Conservation (phyloP, 2,113 vertebrate species). For the Antechinus flavipes region DNA sequence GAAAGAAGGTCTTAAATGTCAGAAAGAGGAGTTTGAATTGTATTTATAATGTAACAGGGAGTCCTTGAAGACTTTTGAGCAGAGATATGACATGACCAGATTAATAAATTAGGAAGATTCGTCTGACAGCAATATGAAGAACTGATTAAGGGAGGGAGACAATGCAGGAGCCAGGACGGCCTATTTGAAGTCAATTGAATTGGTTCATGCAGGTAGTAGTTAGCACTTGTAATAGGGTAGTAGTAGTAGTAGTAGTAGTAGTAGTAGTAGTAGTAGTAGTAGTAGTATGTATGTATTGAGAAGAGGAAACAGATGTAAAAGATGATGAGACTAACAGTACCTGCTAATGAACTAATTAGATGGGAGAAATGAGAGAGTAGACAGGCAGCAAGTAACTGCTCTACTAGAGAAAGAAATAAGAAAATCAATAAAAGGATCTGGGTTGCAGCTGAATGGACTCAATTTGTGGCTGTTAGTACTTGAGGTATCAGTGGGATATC, state of each 20-base stretch:
- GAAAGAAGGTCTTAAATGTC: not conserved
- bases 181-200: not conserved
- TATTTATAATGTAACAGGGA: not conserved
- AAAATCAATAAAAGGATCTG: not conserved
- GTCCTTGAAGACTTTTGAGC: not conserved
- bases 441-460: not conserved
- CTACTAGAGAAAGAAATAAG: not conserved
- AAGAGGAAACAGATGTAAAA: not conserved
- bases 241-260: not conserved
- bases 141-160: not conserved
- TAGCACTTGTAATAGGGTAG: not conserved
- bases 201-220: not conserved
- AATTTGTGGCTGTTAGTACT: not conserved
- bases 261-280: too few relatives aligned
- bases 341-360: not conserved
- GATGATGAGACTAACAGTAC: not conserved
- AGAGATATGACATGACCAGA: not conserved
- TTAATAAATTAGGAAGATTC: not conserved
- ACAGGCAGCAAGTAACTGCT: too few relatives aligned
- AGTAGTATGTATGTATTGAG: not conserved
- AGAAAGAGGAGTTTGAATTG: not conserved
- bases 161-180: not conserved
- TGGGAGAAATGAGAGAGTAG: not conserved
- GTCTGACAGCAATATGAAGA: not conserved
- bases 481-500: not conserved